Evolutionary conservation across 2,888 invertebrate genomes (phyloP).

Genomic region (Tridacna crocea): DNA sequence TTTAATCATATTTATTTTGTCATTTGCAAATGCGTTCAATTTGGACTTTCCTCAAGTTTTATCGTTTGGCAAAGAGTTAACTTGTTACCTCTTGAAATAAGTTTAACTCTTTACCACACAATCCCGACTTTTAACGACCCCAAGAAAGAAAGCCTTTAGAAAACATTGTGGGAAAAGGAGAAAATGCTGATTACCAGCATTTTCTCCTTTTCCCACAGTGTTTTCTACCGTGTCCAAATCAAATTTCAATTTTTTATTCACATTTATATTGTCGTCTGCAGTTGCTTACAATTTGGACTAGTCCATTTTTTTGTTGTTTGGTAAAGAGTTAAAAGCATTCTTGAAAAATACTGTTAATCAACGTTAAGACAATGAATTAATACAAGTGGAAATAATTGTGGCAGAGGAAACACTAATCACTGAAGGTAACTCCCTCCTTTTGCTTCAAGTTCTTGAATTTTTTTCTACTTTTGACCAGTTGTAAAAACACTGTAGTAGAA

Average conservation of each 20-base stretch:
- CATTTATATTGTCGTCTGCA: not conserved
- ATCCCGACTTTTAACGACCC: not conserved
- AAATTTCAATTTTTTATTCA: not conserved
- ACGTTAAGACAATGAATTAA: not conserved
- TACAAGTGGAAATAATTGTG: not conserved
- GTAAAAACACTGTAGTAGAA: too few relatives aligned
- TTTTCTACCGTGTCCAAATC: not conserved
- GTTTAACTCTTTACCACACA: not conserved
- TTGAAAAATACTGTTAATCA: not conserved
- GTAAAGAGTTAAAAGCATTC: not conserved
- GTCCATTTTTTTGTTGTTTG: not conserved
- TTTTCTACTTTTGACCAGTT: too few relatives aligned
- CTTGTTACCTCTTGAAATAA: too few relatives aligned
- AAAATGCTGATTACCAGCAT: not conserved
- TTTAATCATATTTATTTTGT: not conserved
- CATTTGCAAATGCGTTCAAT: not conserved
- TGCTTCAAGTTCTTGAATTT: too few relatives aligned
- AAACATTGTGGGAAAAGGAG: not conserved
- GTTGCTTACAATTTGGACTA: too few relatives aligned
- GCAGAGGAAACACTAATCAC: not conserved
- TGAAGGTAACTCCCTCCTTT: too few relatives aligned
- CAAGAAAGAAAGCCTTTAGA: not conserved
- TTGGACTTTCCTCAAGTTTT: not conserved
- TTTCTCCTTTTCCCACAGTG: not conserved
- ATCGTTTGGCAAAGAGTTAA: not conserved